phyloP scores from a whole-genome alignment of 2,888 invertebrate genomes.

The Hermaeophaga mercurialis region DNA sequence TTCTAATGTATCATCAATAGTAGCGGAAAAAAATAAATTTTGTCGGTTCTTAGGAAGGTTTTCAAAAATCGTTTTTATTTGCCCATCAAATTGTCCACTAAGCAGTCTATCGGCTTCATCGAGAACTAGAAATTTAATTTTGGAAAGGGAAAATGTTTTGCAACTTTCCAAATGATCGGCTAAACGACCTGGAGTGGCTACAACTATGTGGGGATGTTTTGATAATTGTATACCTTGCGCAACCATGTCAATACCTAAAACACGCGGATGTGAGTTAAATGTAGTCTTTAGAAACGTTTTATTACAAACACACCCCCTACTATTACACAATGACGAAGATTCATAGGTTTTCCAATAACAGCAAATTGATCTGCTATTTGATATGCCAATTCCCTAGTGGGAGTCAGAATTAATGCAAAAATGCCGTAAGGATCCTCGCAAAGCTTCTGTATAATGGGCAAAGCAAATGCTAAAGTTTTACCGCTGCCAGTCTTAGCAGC shows the following conservation, averaged over 20 bases:
- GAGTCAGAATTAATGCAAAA: constrained; percentile 92
- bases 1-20: constrained; percentile 83
- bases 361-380: constrained; percentile 96
- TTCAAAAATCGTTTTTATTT: constrained; percentile 78
- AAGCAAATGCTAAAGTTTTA: constrained; percentile 96
- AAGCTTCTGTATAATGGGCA: constrained; percentile 90
- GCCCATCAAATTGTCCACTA: constrained; percentile 80
- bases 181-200: constrained; percentile 94
- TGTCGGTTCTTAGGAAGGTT: constrained; percentile 80
- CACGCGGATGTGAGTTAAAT: no score
- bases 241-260: constrained; percentile 85
- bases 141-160: constrained; percentile 78
- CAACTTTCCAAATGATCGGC: constrained; percentile 92
- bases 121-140: constrained; percentile 84
- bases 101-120: constrained; percentile 95
- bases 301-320: constrained; percentile 68
- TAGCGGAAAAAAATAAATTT: constrained; percentile 92
- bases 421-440: constrained; percentile 96
- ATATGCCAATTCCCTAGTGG: constrained; percentile 90
- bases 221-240: constrained; percentile 83
- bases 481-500: constrained; percentile 98
- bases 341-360: constrained; percentile 87
- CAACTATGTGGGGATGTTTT: constrained; percentile 89
- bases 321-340: constrained; percentile 81
- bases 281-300: no score